Evolutionary conservation across 64 coral and sea anemone species (phyloP), one percentile per base, ranked within the genome.

Genomic region (Dendrophyllia cribrosa): DNA sequence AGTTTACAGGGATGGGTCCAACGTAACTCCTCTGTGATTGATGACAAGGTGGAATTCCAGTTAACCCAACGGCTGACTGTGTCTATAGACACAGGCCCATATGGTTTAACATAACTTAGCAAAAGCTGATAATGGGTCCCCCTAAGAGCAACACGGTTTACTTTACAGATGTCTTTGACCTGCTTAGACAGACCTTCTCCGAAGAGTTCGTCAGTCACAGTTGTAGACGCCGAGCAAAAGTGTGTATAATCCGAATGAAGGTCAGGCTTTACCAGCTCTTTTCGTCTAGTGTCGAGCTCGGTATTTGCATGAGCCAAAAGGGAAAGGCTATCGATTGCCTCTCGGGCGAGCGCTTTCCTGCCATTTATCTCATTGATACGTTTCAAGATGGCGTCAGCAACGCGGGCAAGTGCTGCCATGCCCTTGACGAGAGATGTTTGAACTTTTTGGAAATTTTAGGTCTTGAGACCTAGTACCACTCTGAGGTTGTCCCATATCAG

Each of bases 181-280:
- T 53, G 51, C 9, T 53, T 53, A 9, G 51, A 53, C 51, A 53
- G 9, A 53, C 9, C 51, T 53, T 53, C 51, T 9, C 51, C 9
- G 9, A 53, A 53, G 9, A 53, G 4, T 53, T 53, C 9, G 51
- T 4, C 4, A 53, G 51, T 74, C 73, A 76, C 73, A 48, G 73
- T 3, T 48, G 44, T 76, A 17, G 34, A 66, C 13, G 63, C 59
- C 17, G 47, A 87, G 66, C 84, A 87, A 22, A 87, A 47, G 26
- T 72, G 84, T 73, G 48, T 87, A 16, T 87, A 87, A 51, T 87
- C 84, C 9, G 62, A 9, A 25, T 87, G 84, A 15, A 87, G 84
- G 84, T 87, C 66, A 20, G 66, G 84, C 49, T 87, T 87, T 45
- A 87, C 72, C 2, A 72, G 22, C 64, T 73, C 84, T 72, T 87